phyloP scores from a whole-genome alignment of 2,888 invertebrate genomes.

The Arctia plantaginis region DNA sequence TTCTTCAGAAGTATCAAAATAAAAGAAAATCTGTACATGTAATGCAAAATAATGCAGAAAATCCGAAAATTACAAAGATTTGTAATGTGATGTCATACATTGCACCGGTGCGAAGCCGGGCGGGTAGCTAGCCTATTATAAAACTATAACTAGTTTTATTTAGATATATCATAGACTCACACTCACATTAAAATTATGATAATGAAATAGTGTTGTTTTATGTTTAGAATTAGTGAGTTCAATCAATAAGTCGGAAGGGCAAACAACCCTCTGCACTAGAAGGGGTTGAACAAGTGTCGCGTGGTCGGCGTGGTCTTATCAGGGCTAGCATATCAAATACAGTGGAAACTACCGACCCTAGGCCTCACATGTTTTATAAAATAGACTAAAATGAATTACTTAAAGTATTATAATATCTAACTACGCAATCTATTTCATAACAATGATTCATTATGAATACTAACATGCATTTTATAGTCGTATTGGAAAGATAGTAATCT shows the following conservation, averaged over 20 bases:
- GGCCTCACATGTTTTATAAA: conserved; percentile 54
- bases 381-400: conserved; percentile 28
- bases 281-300: conserved; percentile 84
- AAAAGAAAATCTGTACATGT: no score
- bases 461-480: conserved; percentile 13
- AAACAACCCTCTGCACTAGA: conserved; percentile 75
- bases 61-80: no score
- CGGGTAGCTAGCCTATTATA: no score
- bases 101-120: no score
- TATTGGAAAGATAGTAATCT: conserved; percentile 57
- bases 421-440: conserved; percentile 20
- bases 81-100: no score
- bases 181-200: not conserved
- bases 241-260: conserved; percentile 85
- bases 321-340: conserved; percentile 81
- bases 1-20: not conserved
- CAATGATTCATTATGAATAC: conserved; percentile 28
- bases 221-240: conserved; percentile 73
- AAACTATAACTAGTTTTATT: not conserved
- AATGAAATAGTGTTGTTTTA: conserved; percentile 50
- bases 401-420: conserved; percentile 7
- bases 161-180: not conserved
- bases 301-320: conserved; percentile 78
- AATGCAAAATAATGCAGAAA: not conserved
- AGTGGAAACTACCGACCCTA: conserved; percentile 72